Percentiles rank a stretch among this genome's conserved stretches.
These are phyloP conservation scores for Holothuria scabra DNA, from an alignment of 53 echinoderm and acorn worm species.

Conservation along the genomic window DNA sequence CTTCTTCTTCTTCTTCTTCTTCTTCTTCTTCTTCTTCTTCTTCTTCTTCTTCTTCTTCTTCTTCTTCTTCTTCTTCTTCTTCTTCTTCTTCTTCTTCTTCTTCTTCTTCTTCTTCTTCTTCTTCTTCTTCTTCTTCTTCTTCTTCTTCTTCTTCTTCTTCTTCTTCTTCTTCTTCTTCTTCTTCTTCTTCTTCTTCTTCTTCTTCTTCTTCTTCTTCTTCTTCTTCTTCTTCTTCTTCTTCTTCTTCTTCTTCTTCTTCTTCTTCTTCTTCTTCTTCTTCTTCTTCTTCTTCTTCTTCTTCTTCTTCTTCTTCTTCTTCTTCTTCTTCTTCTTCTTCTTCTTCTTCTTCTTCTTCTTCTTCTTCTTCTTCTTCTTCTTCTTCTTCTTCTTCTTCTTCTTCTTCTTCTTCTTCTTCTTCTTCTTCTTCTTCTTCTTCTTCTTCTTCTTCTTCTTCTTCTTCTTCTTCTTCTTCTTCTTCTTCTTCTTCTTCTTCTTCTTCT, in stretches of 20 bases:
- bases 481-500: neutral
- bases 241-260: slow-evolving; percentile 9
- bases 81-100: slow-evolving; percentile 5
- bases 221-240: slow-evolving; percentile 8
- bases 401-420: slow-evolving; percentile 8
- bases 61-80: slow-evolving; percentile 12
- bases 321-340: slow-evolving; percentile 12
- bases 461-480: neutral
- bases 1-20: slow-evolving; percentile 5
- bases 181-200: slow-evolving; percentile 5
- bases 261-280: slow-evolving; percentile 12
- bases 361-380: slow-evolving; percentile 5
- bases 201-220: slow-evolving; percentile 12
- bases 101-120: slow-evolving; percentile 8
- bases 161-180: slow-evolving; percentile 5
- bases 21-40: slow-evolving; percentile 12
- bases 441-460: neutral
- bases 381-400: neutral
- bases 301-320: slow-evolving; percentile 12
- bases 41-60: slow-evolving; percentile 12
- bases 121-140: slow-evolving; percentile 12
- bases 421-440: neutral
- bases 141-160: slow-evolving; percentile 9
- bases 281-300: slow-evolving; percentile 12
- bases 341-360: slow-evolving; percentile 12